Percentiles rank a stretch among this genome's conserved stretches.
These are phyloP conservation scores for Dynastes hyllus DNA, from an alignment of 2,888 invertebrate species.

Conservation along the genomic window DNA sequence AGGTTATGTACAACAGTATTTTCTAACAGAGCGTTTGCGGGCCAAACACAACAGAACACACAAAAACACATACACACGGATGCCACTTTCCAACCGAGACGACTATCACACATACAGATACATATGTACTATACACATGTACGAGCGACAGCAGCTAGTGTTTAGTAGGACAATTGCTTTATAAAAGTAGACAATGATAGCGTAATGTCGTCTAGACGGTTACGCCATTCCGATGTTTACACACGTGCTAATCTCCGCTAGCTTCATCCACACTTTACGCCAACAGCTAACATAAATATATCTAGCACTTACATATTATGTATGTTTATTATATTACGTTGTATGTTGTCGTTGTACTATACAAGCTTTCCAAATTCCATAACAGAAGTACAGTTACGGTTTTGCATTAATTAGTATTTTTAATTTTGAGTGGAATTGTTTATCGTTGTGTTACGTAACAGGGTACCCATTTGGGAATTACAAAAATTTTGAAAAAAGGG, in stretches of 20 bases:
- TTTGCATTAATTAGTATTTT: background rate
- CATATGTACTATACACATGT: too few species aligned
- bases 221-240: constrained; percentile 29
- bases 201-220: constrained; percentile 36
- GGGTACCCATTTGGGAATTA: too few species aligned
- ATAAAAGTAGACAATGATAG: constrained; percentile 38
- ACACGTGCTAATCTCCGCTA: constrained; percentile 18
- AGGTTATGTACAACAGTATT: constrained; percentile 1
- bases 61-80: background rate
- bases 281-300: constrained; percentile 2
- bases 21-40: background rate
- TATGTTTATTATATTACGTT: background rate
- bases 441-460: too few species aligned
- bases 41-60: constrained; percentile 16
- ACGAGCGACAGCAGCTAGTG: background rate
- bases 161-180: constrained; percentile 31
- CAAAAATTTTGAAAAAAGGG: too few species aligned
- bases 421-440: background rate
- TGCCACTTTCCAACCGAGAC: too few species aligned
- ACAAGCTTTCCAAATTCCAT: too few species aligned
- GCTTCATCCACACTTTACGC: constrained; percentile 15
- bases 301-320: background rate
- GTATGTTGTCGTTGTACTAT: background rate
- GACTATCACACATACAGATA: too few species aligned
- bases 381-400: background rate